Conservation (phyloP, 2,888 invertebrate species). For the Bellardia pandia region DNA sequence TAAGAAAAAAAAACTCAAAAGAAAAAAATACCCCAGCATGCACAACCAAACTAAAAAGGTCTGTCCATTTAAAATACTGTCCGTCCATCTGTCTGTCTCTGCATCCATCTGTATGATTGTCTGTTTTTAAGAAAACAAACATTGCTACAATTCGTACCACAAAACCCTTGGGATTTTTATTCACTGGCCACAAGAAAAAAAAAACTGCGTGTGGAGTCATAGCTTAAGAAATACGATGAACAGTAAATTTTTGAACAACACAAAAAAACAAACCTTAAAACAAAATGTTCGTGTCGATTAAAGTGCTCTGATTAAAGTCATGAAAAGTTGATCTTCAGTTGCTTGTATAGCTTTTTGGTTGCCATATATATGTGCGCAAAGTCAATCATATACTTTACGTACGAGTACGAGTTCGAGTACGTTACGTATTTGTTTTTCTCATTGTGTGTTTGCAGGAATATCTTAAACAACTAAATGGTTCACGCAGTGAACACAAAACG, state of each 20-base stretch:
- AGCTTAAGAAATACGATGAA: slow-evolving; percentile 30
- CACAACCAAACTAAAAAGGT: slow-evolving; percentile 15
- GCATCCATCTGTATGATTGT: slow-evolving; percentile 3
- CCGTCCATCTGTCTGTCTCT: not conserved
- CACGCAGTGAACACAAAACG: slow-evolving; percentile 71
- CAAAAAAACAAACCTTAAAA: slow-evolving; percentile 60
- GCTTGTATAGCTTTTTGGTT: not conserved
- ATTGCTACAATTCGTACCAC: slow-evolving; percentile 38
- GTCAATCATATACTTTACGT: slow-evolving; percentile 66
- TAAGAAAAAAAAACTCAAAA: not conserved
- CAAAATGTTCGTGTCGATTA: slow-evolving; percentile 77
- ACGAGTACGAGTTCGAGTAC: not conserved
- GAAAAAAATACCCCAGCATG: slow-evolving; percentile 13
- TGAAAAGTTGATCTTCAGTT: slow-evolving; percentile 72
- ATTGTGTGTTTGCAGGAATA: slow-evolving; percentile 14
- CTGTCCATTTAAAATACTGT: slow-evolving; percentile 11
- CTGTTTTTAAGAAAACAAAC: slow-evolving; percentile 46
- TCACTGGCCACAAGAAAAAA: slow-evolving; percentile 21
- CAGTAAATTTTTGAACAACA: slow-evolving; percentile 10
- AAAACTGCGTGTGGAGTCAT: slow-evolving; percentile 70
- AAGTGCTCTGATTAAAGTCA: slow-evolving; percentile 76
- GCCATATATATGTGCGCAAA: slow-evolving; percentile 22
- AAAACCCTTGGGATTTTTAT: slow-evolving; percentile 70
- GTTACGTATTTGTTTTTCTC: slow-evolving; percentile 48
- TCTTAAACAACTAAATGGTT: slow-evolving; percentile 65